phyloP scores from a whole-genome alignment of 2,113 vertebrate genomes.

The Aegithalos caudatus region DNA sequence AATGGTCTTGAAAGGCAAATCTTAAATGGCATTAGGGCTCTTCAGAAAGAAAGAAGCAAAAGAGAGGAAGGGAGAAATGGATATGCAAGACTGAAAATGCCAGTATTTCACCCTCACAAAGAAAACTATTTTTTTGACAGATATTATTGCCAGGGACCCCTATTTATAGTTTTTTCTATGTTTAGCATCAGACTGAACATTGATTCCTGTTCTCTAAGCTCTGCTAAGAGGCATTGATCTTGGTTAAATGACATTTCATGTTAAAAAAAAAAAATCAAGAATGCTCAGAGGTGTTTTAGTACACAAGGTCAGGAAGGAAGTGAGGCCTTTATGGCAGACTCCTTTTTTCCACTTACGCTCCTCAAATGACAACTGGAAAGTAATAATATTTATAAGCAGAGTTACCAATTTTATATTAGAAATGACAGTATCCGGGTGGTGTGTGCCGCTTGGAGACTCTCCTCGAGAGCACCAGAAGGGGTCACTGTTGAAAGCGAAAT shows the following conservation, averaged over 20 bases:
- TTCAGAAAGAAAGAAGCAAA: neutral
- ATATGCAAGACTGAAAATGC: neutral
- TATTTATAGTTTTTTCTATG: neutral
- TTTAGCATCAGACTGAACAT: neutral
- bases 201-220: constrained; percentile 7
- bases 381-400: neutral
- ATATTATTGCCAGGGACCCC: neutral
- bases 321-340: neutral
- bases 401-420: neutral
- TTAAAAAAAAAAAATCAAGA: neutral
- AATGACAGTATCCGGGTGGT: neutral
- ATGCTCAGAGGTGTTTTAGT: neutral
- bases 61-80: neutral
- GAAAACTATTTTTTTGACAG: neutral
- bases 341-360: neutral
- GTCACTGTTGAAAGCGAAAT: constrained; percentile 58
- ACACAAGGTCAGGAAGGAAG: neutral
- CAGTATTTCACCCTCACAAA: neutral
- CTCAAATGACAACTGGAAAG: neutral
- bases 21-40: neutral
- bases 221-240: constrained; percentile 32
- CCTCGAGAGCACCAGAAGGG: neutral
- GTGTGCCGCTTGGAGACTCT: neutral
- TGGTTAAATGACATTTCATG: neutral
- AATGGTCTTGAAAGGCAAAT: neutral